Evolutionary conservation across 1,140 invertebrate genomes (phyloP).

Genomic region (Whitmania pigra): DNA sequence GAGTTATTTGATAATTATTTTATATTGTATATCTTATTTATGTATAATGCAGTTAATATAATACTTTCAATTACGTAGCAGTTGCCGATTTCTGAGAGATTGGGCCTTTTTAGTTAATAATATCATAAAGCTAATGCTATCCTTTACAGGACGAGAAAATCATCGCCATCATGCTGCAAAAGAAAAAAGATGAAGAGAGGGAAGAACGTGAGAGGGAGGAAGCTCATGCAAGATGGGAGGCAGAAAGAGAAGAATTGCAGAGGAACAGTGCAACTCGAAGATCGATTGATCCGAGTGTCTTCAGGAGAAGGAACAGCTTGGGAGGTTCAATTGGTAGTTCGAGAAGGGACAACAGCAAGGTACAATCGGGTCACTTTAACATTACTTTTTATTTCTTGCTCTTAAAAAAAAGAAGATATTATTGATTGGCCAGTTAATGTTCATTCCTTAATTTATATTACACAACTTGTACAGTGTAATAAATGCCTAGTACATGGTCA

Average conservation of each 20-base stretch:
- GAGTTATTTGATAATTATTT: no score
- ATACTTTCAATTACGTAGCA: no score
- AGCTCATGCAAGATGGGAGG: constrained; percentile 8
- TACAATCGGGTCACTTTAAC: background rate
- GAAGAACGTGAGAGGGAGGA: constrained; percentile 7
- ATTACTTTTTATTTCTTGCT: no score
- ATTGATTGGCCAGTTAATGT: no score
- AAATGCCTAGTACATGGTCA: no score
- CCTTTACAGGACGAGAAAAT: background rate
- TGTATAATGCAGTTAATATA: no score
- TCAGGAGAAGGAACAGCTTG: background rate
- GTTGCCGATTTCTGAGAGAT: background rate
- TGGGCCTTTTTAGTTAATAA: background rate
- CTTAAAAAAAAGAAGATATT: no score
- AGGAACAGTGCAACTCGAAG: constrained; percentile 20
- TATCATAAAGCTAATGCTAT: no score
- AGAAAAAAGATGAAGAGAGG: constrained; percentile 11
- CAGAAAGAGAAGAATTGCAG: constrained; percentile 19
- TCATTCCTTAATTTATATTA: no score
- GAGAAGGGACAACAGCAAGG: background rate
- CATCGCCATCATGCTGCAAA: background rate
- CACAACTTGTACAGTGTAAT: no score
- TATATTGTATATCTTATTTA: no score
- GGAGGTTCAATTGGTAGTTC: background rate
- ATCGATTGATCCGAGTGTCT: background rate